phyloP scores from a whole-genome alignment of 2,888 invertebrate genomes.

The Epirrhoe tristata region DNA sequence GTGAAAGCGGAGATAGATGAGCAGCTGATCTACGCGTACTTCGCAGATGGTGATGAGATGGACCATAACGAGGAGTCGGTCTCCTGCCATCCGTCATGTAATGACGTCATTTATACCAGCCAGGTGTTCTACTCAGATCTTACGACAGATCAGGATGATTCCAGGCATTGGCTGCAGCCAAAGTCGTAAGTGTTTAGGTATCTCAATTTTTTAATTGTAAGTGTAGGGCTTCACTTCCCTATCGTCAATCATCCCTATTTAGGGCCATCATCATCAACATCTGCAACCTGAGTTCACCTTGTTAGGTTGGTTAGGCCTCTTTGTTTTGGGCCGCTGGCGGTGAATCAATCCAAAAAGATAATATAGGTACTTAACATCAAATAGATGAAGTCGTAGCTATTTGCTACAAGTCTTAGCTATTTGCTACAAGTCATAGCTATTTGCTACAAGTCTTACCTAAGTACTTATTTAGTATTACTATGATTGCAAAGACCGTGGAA shows the following conservation, averaged over 20 bases:
- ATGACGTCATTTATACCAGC: constrained; percentile 73
- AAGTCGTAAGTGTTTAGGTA: constrained; percentile 51
- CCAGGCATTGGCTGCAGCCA: constrained; percentile 56
- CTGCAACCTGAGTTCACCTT: too few relatives aligned
- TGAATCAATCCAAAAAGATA: too few relatives aligned
- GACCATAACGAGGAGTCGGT: constrained; percentile 52
- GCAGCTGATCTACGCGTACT: constrained; percentile 71
- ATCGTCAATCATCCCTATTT: too few relatives aligned
- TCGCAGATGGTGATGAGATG: constrained; percentile 70
- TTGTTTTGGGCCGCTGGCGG: too few relatives aligned
- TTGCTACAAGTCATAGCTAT: constrained; percentile 2
- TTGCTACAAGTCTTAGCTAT: constrained; percentile 6
- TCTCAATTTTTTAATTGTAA: too few relatives aligned
- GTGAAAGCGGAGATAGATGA: constrained; percentile 71
- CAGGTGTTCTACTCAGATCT: constrained; percentile 80
- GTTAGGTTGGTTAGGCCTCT: too few relatives aligned
- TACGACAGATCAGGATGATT: constrained; percentile 51
- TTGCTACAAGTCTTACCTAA: not conserved
- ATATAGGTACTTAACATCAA: not conserved
- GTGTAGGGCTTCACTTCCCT: too few relatives aligned
- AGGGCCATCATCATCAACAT: too few relatives aligned
- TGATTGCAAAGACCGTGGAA: too few relatives aligned
- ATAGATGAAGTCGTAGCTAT: not conserved
- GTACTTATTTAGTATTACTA: constrained; percentile 1
- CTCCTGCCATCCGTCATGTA: constrained; percentile 77